These are phyloP conservation scores for Mus spretus DNA, from an alignment of 2,797 vertebrate genomes.

Conservation along the genomic window DNA sequence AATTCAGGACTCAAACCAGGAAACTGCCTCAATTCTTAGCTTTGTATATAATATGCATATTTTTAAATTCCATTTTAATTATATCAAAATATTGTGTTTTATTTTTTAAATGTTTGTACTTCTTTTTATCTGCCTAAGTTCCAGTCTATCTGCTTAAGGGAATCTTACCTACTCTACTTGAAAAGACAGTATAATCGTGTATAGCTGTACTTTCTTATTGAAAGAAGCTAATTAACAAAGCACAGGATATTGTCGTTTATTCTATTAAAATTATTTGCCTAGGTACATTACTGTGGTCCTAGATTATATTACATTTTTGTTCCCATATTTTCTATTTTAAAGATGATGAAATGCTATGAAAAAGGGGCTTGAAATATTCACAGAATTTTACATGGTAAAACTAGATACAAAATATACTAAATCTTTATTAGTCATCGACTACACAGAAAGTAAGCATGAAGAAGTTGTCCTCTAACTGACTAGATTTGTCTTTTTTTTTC, in stretches of 20 bases:
- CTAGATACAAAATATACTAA: not conserved
- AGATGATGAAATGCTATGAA: not conserved
- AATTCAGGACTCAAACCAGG: conserved; percentile 70
- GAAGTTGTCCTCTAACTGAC: not conserved
- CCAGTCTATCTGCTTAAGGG: conserved; percentile 17
- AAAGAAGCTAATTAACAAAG: conserved; percentile 2
- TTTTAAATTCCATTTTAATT: conserved; percentile 50
- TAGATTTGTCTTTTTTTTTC: not conserved
- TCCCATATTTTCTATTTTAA: not conserved
- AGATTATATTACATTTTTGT: not conserved
- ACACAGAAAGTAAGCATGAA: not conserved
- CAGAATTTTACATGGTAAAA: not conserved
- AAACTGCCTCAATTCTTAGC: conserved; percentile 68
- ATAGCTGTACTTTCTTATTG: not conserved
- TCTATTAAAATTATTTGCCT: not conserved
- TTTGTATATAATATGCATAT: not conserved
- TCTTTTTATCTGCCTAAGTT: not conserved
- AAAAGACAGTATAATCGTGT: not conserved
- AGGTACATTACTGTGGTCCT: not conserved
- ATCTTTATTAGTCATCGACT: not conserved
- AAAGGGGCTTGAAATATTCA: not conserved
- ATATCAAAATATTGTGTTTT: conserved; percentile 27
- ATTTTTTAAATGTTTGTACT: not conserved
- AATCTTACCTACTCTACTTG: not conserved
- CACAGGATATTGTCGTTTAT: not conserved